These are phyloP conservation scores for Drosophila leonis DNA, from an alignment of 2,888 invertebrate genomes.

Conservation along the genomic window DNA sequence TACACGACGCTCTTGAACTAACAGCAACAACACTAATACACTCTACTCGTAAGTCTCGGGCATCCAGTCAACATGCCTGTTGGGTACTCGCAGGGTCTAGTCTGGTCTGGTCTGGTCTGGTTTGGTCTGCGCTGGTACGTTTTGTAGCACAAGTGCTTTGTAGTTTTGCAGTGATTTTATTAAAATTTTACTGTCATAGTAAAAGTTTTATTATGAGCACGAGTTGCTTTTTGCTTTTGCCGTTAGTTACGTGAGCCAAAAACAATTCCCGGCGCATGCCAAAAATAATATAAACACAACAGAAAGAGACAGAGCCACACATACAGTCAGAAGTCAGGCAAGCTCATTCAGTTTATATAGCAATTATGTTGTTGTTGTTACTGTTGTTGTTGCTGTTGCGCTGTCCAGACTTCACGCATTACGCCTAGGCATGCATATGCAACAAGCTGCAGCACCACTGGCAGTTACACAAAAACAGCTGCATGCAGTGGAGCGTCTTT, in stretches of 20 bases:
- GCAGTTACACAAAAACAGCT: constrained; percentile 44
- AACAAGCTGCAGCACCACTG: constrained; percentile 54
- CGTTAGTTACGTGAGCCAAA: constrained; percentile 61
- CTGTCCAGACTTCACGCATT: constrained; percentile 64
- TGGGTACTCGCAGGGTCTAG: neutral
- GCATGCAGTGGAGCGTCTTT: constrained; percentile 44
- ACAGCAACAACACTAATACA: constrained; percentile 27
- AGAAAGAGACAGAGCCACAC: constrained; percentile 19
- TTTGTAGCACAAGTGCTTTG: constrained; percentile 62
- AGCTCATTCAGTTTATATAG: constrained; percentile 60
- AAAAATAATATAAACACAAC: constrained; percentile 47
- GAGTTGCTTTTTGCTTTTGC: constrained; percentile 33
- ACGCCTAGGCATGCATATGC: constrained; percentile 64
- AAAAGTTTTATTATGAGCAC: constrained; percentile 74
- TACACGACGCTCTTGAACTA: constrained; percentile 42
- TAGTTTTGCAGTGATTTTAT: constrained; percentile 75
- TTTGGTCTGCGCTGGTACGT: constrained; percentile 23
- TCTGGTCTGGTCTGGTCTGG: constrained; percentile 20
- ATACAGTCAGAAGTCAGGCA: constrained; percentile 50
- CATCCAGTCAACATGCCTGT: constrained; percentile 23
- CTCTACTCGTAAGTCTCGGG: constrained; percentile 21
- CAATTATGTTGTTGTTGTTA: constrained; percentile 50
- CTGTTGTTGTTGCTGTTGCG: constrained; percentile 21
- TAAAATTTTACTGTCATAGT: constrained; percentile 76
- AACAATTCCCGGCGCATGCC: constrained; percentile 61